Evolutionary conservation across 1,140 invertebrate genomes (phyloP).

Genomic region (Magallana gigas): DNA sequence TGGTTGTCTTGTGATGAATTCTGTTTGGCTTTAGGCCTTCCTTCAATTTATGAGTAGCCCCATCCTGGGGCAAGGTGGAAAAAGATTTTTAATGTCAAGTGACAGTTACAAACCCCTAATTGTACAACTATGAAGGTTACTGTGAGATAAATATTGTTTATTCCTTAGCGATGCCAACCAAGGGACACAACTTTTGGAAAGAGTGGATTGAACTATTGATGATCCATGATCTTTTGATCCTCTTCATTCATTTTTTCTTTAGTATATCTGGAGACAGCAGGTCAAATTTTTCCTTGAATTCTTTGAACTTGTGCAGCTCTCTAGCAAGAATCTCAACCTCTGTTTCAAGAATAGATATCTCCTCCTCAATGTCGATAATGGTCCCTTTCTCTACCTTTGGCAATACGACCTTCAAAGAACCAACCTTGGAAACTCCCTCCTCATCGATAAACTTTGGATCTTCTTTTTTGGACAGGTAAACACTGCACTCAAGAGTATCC

Average conservation of each 20-base stretch:
- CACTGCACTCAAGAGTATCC: slow-evolving; percentile 19
- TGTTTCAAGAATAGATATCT: not conserved
- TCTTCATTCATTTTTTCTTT: not conserved
- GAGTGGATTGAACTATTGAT: not conserved
- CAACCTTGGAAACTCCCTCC: not conserved
- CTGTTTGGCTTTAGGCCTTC: no score
- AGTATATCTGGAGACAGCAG: slow-evolving; percentile 3
- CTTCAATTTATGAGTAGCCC: no score
- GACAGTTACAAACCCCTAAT: no score
- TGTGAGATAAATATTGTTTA: not conserved
- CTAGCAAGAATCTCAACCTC: not conserved
- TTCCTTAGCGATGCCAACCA: not conserved
- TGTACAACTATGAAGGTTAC: not conserved
- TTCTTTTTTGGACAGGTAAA: not conserved
- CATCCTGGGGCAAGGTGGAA: no score
- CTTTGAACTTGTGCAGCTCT: not conserved
- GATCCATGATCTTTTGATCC: not conserved
- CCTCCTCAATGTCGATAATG: not conserved
- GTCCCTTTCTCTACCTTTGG: slow-evolving; percentile 9
- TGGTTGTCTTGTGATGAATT: no score
- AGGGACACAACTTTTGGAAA: not conserved
- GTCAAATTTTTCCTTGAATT: slow-evolving; percentile 7
- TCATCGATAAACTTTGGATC: slow-evolving; percentile 29
- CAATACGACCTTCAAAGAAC: not conserved
- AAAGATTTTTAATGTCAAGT: no score